Evolutionary conservation across 1,140 invertebrate genomes (phyloP).

Genomic region (Aporrectodea caliginosa): DNA sequence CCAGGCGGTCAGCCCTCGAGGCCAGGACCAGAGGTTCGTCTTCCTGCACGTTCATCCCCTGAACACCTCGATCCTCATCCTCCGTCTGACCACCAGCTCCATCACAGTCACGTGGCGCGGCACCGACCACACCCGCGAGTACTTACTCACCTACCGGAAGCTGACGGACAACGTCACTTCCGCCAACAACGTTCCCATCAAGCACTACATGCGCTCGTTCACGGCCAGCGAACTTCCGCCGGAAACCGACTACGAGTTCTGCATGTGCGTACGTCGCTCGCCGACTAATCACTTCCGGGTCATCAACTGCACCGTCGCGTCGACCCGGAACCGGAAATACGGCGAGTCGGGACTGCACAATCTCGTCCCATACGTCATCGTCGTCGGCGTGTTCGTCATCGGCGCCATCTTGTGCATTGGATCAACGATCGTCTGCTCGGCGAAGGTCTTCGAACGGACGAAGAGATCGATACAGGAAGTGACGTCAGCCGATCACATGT

Average conservation of each 20-base stretch:
- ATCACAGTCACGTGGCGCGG: slow-evolving; percentile 31
- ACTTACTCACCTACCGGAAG: slow-evolving; percentile 24
- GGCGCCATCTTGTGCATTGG: neutral
- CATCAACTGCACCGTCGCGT: neutral
- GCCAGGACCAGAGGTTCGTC: slow-evolving; percentile 5
- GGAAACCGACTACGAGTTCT: slow-evolving; percentile 26
- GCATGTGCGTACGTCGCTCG: slow-evolving; percentile 10
- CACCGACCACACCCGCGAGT: slow-evolving; percentile 11
- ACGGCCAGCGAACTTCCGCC: slow-evolving; percentile 32
- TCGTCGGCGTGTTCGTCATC: neutral
- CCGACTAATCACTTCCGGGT: neutral
- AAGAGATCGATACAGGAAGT: neutral
- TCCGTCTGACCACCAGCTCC: slow-evolving; percentile 17
- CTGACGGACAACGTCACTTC: slow-evolving; percentile 13
- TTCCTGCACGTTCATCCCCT: slow-evolving; percentile 23
- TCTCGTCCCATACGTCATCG: neutral
- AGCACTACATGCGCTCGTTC: slow-evolving; percentile 35
- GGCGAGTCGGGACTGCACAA: neutral
- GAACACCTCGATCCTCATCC: slow-evolving; percentile 20
- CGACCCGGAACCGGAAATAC: neutral
- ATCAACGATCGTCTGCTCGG: neutral
- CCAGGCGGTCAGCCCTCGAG: slow-evolving; percentile 21
- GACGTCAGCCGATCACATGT: neutral
- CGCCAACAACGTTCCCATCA: slow-evolving; percentile 17
- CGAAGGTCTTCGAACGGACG: neutral